A percentile compares a stretch with the other conserved stretches of the same genome.
These are phyloP conservation scores for Mamestra brassicae DNA, from an alignment of 2,888 invertebrate species.

Conservation along the genomic window DNA sequence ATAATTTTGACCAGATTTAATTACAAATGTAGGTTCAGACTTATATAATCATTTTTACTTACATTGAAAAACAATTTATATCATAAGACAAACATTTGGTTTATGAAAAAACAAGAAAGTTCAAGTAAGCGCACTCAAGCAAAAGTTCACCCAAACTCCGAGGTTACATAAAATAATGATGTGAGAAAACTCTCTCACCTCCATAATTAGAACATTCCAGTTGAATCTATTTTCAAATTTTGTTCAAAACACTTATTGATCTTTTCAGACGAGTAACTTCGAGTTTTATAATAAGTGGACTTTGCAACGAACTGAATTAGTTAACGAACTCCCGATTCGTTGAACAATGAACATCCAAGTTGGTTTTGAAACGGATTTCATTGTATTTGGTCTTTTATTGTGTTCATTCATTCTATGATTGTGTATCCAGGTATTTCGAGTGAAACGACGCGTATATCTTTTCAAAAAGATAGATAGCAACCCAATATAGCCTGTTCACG, in stretches of 20 bases:
- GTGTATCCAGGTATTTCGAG: not conserved
- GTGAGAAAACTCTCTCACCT: slow-evolving; percentile 47
- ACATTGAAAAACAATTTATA: too few relatives aligned
- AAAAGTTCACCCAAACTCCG: slow-evolving; percentile 30
- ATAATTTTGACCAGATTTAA: not conserved
- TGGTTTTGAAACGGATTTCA: slow-evolving; percentile 26
- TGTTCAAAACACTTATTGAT: slow-evolving; percentile 32
- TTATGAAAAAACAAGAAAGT: not conserved
- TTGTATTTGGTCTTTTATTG: slow-evolving; percentile 22
- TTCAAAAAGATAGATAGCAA: not conserved
- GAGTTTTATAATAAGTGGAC: slow-evolving; percentile 45
- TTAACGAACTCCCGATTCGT: slow-evolving; percentile 31
- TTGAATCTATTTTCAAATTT: slow-evolving; percentile 45
- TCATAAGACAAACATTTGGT: too few relatives aligned
- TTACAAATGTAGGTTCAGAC: too few relatives aligned
- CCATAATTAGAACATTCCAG: slow-evolving; percentile 38
- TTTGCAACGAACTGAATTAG: slow-evolving; percentile 38
- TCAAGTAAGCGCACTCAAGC: slow-evolving; percentile 9
- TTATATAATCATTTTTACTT: too few relatives aligned
- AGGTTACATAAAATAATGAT: slow-evolving; percentile 50
- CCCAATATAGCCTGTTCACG: not conserved
- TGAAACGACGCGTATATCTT: not conserved
- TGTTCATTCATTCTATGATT: slow-evolving; percentile 26
- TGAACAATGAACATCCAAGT: slow-evolving; percentile 39
- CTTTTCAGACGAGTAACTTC: slow-evolving; percentile 20